Evolutionary conservation across 2,888 invertebrate species (phyloP).

Genomic region (Anarsia innoxiella): DNA sequence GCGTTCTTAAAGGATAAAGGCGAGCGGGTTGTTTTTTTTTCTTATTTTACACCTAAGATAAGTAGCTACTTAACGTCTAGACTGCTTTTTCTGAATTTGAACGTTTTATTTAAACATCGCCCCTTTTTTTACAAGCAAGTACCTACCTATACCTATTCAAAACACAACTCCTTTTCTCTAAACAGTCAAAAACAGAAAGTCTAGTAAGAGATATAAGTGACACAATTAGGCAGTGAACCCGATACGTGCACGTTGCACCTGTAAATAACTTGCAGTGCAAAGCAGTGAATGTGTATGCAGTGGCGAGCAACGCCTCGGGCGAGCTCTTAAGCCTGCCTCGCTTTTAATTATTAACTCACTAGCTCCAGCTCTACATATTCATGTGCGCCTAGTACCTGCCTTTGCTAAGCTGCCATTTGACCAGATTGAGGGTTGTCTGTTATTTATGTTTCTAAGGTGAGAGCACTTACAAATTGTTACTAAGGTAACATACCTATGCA

Average conservation of each 20-base stretch:
- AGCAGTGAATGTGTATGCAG: no score
- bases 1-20: constrained; percentile 63
- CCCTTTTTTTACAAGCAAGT: not conserved
- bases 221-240: not conserved
- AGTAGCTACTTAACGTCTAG: not conserved
- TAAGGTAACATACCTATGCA: no score
- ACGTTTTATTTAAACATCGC: not conserved
- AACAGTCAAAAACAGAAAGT: not conserved
- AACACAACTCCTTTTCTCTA: not conserved
- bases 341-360: constrained; percentile 44
- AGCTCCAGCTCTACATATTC: constrained; percentile 21
- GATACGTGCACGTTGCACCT: no score
- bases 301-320: constrained; percentile 3
- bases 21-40: constrained; percentile 31
- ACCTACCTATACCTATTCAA: no score
- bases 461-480: no score
- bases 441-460: no score
- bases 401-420: no score
- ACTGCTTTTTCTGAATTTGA: not conserved
- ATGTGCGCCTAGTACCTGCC: constrained; percentile 8
- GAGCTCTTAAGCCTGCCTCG: constrained; percentile 44
- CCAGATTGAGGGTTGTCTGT: no score
- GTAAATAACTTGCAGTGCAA: no score
- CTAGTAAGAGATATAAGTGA: not conserved
- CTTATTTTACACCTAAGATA: constrained; percentile 16